Base-by-base conservation (phyloP, 2,888 invertebrate genomes). In the Dasypolia templi region DNA sequence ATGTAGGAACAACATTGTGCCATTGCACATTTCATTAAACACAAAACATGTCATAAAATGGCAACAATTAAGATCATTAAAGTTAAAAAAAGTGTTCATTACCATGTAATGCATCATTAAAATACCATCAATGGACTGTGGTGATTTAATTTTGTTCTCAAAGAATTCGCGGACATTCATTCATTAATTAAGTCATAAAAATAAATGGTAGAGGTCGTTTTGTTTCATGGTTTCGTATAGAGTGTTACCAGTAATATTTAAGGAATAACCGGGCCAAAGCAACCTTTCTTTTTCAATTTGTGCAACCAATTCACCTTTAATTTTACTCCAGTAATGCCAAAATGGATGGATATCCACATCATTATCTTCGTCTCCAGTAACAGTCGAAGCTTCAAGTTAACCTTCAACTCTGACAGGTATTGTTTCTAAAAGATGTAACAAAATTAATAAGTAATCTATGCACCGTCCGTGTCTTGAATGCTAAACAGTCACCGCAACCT, bases 381-480 rank as follows among this genome's bases (percentile, higher is more conserved):
- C 46, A 46, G 22, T 55, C 11, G 55, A 19, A 76, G 19, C 39
- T 49, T 65, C 67, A 68, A 22, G 70, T 32, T 78, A 56, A 58
- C 65, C 79, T 76, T 69, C 61, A 62, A 70, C 56, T 58, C 62
- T 61, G 59, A 68, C 72, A 85, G 79, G 64, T 62, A 79, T 79
- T 82, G 70, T 82, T 79, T 75, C 53, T 51, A 49, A 73, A 73
- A 81, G 67, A 81, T 76, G 55, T 68, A 74, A 67, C 74, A 65
- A 77, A 81, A 85, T 83, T 83, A 87, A 85, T 83, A 85, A 82
- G 44, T 72, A 70, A 80, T 78, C 66, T 78, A 81, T 86, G 76
- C 78, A 84, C 76, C 68, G 72, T 70, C 66, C 81, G 88, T 84
- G 87, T 68, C 76, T 84, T 79, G 86, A 76, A 86, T 87, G 64